Evolutionary conservation across 2,113 vertebrate species (phyloP), one percentile per base, ranked within the genome.

Genomic region (Siniperca chuatsi): DNA sequence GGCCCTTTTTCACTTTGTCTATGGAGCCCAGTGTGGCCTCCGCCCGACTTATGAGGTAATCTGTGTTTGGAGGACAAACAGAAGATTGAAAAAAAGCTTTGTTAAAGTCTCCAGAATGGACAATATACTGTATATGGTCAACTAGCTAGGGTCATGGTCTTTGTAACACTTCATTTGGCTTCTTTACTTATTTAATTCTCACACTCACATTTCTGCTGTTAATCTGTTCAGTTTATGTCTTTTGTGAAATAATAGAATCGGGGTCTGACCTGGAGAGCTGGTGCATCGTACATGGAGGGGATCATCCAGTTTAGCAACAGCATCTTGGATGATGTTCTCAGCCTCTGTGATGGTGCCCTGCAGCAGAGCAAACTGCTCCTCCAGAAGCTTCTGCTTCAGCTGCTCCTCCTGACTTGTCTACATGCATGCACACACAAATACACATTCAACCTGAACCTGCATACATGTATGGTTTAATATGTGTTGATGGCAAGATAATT

Each of bases 211-310:
- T 67, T 57, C 42, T 44, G 13, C 20, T 58, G 4, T 42, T 18
- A 11, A 44, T 57, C 33, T 62, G 15, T 48, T 46, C 20, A 23
- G 3, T 54, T 18, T 42, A 48, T 40, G 42, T 66, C 12, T 57
- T 21, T 2, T 18, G 40, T 11, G 40, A 23, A 65, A 67, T n/a
- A 21, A 40, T 0, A 62, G 25, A 55, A 23, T 4, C 4, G 29
- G 0, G 42, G 23, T 75, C 42, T 10, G 74, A 99, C 98, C 98
- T 82, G 98, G 98, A 66, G 98, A 99, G 92, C 98, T 98, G 94
- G 98, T 99, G 90, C 97, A 99, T 87, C 97, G 96, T 75, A 99
- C 58, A 42, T 99, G 98, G 82, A 99, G 90, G 0, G 98, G 98
- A 88, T 99, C 98, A 0, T 99, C 98, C 85, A 99, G 92, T 76